These are phyloP conservation scores for Leucopsar rothschildi DNA, from an alignment of 2,113 vertebrate genomes.

Conservation along the genomic window DNA sequence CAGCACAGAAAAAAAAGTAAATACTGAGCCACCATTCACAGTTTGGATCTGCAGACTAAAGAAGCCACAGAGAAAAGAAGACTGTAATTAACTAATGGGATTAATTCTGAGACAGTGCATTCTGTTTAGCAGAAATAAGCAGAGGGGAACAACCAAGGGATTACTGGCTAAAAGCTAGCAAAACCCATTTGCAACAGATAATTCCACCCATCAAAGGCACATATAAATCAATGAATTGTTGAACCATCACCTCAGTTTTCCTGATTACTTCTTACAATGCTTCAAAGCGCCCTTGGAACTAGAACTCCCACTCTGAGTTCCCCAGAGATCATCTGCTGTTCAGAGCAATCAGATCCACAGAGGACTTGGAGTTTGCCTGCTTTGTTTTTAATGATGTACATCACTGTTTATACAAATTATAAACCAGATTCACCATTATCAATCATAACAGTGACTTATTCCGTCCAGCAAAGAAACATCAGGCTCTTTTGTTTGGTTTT, in stretches of 20 bases:
- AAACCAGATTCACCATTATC: constrained; percentile 33
- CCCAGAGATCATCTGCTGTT: neutral
- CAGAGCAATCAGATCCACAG: neutral
- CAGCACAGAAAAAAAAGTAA: neutral
- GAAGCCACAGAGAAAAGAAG: neutral
- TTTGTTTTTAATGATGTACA: constrained; percentile 11
- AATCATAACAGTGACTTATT: constrained; percentile 37
- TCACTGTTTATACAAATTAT: constrained; percentile 12
- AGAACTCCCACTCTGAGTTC: neutral
- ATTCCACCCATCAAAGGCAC: neutral
- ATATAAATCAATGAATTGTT: neutral
- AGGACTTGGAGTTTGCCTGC: neutral
- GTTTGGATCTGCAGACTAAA: neutral
- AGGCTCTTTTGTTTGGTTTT: constrained; percentile 47
- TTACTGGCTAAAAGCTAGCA: neutral
- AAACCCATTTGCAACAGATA: neutral
- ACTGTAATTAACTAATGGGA: neutral
- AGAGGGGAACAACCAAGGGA: neutral
- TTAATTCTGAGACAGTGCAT: neutral
- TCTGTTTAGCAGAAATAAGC: neutral
- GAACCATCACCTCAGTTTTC: constrained; percentile 4
- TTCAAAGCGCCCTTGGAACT: neutral
- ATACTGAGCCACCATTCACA: neutral
- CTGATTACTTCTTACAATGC: neutral
- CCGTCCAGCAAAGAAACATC: constrained; percentile 19